Base-by-base conservation (phyloP, 2,888 invertebrate species). In the Tenthredo mesomela region DNA sequence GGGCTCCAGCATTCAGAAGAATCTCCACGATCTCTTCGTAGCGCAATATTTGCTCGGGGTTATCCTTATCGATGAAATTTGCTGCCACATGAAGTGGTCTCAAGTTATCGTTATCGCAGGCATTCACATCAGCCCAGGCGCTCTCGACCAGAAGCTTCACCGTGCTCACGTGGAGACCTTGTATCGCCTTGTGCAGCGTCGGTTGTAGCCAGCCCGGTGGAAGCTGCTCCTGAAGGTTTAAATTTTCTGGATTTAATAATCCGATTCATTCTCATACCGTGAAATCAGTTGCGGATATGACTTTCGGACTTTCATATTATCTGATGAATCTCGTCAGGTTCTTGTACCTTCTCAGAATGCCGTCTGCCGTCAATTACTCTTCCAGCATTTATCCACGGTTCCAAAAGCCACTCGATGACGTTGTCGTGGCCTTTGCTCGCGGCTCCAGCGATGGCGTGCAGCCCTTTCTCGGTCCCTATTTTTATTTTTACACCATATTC, bases 181-280 rank as follows among this genome's bases (percentile, higher is more conserved):
- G 91, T 50, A 92, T 93, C 6, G 94, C 93, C 80, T 92, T 90
- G 85, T 94, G 94, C 78, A 94, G 88, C 0, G 93, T 6, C n/a
- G 70, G 67, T 9, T 18, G 18, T 29, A 67, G 29, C 67, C 67
- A 67, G 15, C 29, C 67, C 29, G 3, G 12, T 7, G 67, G 10
- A 67, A 67, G 29, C 5, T 15, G 6, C 18, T 3, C 1, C 67
- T 67, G 29, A 33, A 67, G 29, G 15, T 67, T 67, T 7, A 0
- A n/a, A 54, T 54, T n/a, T 54, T n/a, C n/a, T n/a, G 18, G 18
- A n/a, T 50, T 50, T 6, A 50, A 10, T 18, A 50, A 18, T 50
- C 50, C 6, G 10, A 50, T 50, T 50, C 18, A 50, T 50, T 5
- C 50, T n/a, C 6, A 6, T 50, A 50, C 18, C 18, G 10, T 50